Evolutionary conservation across 2,797 vertebrate genomes (phyloP).

Genomic region (Melanotaenia boesemani): DNA sequence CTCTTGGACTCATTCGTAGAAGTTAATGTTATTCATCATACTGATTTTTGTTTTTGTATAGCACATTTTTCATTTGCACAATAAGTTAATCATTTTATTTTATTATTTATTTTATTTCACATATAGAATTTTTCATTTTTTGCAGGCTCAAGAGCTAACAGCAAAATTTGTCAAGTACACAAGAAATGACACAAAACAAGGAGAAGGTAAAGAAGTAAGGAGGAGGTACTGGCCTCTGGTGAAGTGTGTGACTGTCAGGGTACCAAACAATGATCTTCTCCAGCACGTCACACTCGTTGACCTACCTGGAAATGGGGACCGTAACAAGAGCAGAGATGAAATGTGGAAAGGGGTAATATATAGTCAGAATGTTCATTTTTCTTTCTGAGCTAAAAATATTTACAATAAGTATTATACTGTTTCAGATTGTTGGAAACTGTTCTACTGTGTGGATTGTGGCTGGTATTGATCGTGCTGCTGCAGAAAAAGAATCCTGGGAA

Average conservation of each 20-base stretch:
- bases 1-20: no score
- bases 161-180: slow-evolving; percentile 30
- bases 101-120: background rate
- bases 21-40: no score
- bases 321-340: slow-evolving; percentile 63
- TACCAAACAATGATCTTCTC: slow-evolving; percentile 55
- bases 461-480: slow-evolving; percentile 31
- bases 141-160: slow-evolving; percentile 54
- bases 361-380: background rate
- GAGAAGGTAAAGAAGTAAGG: fast-evolving
- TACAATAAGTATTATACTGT: background rate
- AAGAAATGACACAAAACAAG: slow-evolving; percentile 4
- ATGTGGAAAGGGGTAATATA: slow-evolving; percentile 73
- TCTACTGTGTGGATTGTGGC: slow-evolving; percentile 62
- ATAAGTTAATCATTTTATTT: no score
- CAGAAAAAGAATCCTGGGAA: slow-evolving; percentile 55
- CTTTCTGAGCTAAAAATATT: no score
- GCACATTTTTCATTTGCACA: no score
- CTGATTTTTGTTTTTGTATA: no score
- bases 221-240: slow-evolving; percentile 71
- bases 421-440: slow-evolving; percentile 50
- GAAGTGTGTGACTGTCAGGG: slow-evolving; percentile 67
- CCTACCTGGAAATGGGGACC: slow-evolving; percentile 74
- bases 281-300: slow-evolving; percentile 69
- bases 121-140: background rate